Percentiles rank a stretch among this genome's conserved stretches.
These are phyloP conservation scores for Montifringilla adamsi DNA, from an alignment of 2,113 vertebrate genomes.

Conservation along the genomic window DNA sequence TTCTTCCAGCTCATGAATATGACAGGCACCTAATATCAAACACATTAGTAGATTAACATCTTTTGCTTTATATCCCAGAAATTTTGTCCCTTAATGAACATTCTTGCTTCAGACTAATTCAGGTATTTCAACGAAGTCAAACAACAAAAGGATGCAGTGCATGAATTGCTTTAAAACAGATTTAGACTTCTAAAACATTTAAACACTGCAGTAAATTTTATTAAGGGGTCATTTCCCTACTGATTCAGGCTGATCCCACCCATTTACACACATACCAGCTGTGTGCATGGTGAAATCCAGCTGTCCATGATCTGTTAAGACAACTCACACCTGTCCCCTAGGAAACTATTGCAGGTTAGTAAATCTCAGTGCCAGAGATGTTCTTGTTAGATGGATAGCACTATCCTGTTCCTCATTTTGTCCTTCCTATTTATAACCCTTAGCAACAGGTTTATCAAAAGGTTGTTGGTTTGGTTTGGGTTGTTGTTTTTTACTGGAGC, in stretches of 20 bases:
- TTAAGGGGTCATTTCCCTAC: neutral
- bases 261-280: neutral
- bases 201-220: neutral
- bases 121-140: neutral
- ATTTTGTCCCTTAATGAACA: neutral
- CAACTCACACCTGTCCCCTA: neutral
- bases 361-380: neutral
- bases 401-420: neutral
- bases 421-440: neutral
- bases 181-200: neutral
- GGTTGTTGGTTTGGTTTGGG: neutral
- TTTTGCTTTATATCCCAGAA: neutral
- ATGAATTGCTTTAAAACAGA: neutral
- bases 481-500: neutral
- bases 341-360: neutral
- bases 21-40: neutral
- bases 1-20: neutral
- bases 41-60: neutral
- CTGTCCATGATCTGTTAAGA: neutral
- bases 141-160: neutral
- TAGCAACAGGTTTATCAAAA: neutral
- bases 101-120: neutral
- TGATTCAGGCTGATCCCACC: neutral
- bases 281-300: neutral
- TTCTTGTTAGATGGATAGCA: neutral